Percentiles rank a stretch among this genome's conserved stretches.
These are phyloP conservation scores for Vesta saturnalis DNA, from an alignment of 2,888 invertebrate genomes.

Conservation along the genomic window DNA sequence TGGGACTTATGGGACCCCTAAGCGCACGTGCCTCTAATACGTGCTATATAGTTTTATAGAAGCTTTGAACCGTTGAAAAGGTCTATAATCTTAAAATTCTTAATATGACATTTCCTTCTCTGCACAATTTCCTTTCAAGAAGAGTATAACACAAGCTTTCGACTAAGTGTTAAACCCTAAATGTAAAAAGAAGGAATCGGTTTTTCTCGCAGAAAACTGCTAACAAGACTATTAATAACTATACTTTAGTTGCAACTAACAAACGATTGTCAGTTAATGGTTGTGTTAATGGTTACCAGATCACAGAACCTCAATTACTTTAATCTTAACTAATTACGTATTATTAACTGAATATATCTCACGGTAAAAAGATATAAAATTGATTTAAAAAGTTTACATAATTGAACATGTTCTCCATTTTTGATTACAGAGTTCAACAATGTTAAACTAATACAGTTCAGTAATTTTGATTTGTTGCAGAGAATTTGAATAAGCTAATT, in stretches of 20 bases:
- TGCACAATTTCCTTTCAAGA: conserved; percentile 23
- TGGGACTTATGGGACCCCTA: conserved; percentile 36
- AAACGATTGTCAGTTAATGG: background rate
- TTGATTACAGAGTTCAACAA: background rate
- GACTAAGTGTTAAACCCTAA: background rate
- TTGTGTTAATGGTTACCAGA: too few relatives aligned
- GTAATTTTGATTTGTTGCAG: background rate
- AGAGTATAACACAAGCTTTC: conserved; percentile 7
- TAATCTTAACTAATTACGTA: too few relatives aligned
- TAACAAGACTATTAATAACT: background rate
- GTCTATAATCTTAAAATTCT: conserved; percentile 38
- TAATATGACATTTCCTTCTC: conserved; percentile 30
- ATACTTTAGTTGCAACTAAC: background rate
- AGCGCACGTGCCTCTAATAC: conserved; percentile 37
- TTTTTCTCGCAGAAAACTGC: too few relatives aligned
- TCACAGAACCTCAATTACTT: too few relatives aligned
- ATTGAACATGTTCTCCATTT: too few relatives aligned
- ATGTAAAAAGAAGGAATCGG: background rate
- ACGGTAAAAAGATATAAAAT: too few relatives aligned
- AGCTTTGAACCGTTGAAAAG: conserved; percentile 25
- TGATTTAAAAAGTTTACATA: background rate
- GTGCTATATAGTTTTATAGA: conserved; percentile 38
- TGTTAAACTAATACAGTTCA: background rate
- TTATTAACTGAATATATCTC: too few relatives aligned
- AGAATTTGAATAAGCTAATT: background rate